Evolutionary conservation across 1,140 invertebrate species (phyloP).

Genomic region (Pseudomyrmex flavicornis): DNA sequence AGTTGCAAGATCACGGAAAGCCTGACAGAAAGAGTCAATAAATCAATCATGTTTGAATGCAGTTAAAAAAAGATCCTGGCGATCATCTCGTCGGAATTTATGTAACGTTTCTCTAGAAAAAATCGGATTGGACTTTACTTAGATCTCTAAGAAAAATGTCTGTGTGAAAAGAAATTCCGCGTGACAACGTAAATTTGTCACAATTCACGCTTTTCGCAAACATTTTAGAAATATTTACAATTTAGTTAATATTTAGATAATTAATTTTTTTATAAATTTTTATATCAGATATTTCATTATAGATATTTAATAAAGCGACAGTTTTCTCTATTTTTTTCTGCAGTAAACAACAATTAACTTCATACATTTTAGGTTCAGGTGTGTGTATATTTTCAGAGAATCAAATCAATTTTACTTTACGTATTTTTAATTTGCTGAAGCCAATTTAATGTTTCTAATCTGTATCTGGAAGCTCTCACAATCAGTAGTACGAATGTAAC

Average conservation of each 20-base stretch:
- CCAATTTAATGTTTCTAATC: slow-evolving; percentile 66
- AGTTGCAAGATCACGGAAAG: not conserved
- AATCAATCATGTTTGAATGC: slow-evolving; percentile 20
- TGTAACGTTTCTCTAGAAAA: too few relatives aligned
- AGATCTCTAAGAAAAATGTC: too few relatives aligned
- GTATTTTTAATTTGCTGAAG: slow-evolving; percentile 54
- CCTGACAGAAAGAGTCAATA: slow-evolving; percentile 2
- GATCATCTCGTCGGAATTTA: not conserved
- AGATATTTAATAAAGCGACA: not conserved
- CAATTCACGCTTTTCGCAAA: too few relatives aligned
- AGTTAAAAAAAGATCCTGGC: not conserved
- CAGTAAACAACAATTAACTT: slow-evolving; percentile 39
- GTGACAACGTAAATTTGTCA: too few relatives aligned
- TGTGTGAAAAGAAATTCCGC: too few relatives aligned
- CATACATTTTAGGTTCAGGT: not conserved
- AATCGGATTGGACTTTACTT: too few relatives aligned
- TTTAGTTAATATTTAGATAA: too few relatives aligned
- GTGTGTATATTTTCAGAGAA: slow-evolving; percentile 24
- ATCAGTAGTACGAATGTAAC: slow-evolving; percentile 46
- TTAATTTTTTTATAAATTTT: too few relatives aligned
- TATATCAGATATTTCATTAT: too few relatives aligned
- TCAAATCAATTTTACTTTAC: slow-evolving; percentile 58
- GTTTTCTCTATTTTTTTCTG: not conserved
- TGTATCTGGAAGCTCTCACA: slow-evolving; percentile 32
- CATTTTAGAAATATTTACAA: too few relatives aligned